Conservation (phyloP, 2,113 vertebrate genomes). For the Neogobius melanostomus region DNA sequence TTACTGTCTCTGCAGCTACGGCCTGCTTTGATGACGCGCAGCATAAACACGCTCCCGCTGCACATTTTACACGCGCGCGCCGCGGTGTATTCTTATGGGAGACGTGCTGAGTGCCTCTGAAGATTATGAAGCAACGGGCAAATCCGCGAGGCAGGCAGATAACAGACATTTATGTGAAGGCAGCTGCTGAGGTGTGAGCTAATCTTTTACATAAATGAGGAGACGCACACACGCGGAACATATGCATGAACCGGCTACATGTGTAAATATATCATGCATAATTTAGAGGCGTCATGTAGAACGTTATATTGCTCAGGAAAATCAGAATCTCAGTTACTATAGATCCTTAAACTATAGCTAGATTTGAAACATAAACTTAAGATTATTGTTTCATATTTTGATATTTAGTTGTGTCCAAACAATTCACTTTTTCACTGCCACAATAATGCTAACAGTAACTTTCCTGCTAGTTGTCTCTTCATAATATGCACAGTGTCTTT, state of each 20-base stretch:
- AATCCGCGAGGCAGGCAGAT: conserved; percentile 60
- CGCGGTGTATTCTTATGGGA: conserved; percentile 5
- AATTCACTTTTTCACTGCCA: too few relatives aligned
- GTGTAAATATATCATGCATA: conserved; percentile 30
- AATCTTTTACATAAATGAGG: conserved; percentile 51
- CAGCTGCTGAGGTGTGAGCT: conserved; percentile 47
- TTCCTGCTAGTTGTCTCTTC: too few relatives aligned
- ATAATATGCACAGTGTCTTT: too few relatives aligned
- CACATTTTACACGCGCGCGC: conserved; percentile 32
- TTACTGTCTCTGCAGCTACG: not conserved
- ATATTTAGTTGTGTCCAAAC: too few relatives aligned
- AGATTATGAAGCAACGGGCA: conserved; percentile 16
- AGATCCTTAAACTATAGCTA: too few relatives aligned
- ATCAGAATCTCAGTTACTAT: not conserved
- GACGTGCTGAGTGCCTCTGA: conserved; percentile 25
- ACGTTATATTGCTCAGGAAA: not conserved
- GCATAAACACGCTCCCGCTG: not conserved
- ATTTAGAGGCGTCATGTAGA: not conserved
- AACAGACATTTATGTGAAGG: conserved; percentile 66
- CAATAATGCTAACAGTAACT: too few relatives aligned
- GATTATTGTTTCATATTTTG: too few relatives aligned
- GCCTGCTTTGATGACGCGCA: conserved; percentile 1
- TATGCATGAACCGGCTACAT: conserved; percentile 19
- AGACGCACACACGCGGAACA: conserved; percentile 22
- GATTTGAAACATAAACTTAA: too few relatives aligned